Percentiles rank a stretch among this genome's conserved stretches.
Evolutionary conservation across 2,113 vertebrate species (phyloP).

Genomic region (Myotis lucifugus): DNA sequence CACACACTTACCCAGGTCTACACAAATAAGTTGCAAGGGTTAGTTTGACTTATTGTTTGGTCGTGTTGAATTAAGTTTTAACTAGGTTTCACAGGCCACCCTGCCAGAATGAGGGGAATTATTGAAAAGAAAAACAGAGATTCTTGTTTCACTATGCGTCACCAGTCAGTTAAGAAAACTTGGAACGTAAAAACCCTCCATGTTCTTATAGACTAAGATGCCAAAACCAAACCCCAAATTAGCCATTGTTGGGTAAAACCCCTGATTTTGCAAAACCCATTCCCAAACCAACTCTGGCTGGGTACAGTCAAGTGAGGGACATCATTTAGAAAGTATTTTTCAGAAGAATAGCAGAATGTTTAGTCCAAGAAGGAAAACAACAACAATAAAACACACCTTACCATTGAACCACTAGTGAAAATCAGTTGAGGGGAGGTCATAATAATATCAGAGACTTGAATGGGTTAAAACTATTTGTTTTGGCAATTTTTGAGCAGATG

Average conservation of each 20-base stretch:
- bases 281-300: slow-evolving; percentile 51
- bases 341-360: slow-evolving; percentile 3
- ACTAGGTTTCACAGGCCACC: background rate
- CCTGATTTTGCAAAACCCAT: slow-evolving; percentile 75
- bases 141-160: slow-evolving; percentile 65
- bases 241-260: slow-evolving; percentile 65
- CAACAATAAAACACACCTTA: background rate
- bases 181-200: slow-evolving; percentile 67
- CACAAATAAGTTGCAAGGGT: background rate
- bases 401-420: background rate
- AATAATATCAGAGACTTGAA: background rate
- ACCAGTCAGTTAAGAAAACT: slow-evolving; percentile 71
- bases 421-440: background rate
- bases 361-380: background rate
- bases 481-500: background rate
- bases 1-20: background rate
- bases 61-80: slow-evolving; percentile 9
- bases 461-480: background rate
- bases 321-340: slow-evolving; percentile 58
- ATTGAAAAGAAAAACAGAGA: slow-evolving; percentile 67
- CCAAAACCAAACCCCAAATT: slow-evolving; percentile 74
- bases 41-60: slow-evolving; percentile 2
- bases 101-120: background rate
- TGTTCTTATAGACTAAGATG: background rate
- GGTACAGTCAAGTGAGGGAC: slow-evolving; percentile 4